phyloP scores from a whole-genome alignment of 2,888 invertebrate species.

The Dinocampus coccinellae region DNA sequence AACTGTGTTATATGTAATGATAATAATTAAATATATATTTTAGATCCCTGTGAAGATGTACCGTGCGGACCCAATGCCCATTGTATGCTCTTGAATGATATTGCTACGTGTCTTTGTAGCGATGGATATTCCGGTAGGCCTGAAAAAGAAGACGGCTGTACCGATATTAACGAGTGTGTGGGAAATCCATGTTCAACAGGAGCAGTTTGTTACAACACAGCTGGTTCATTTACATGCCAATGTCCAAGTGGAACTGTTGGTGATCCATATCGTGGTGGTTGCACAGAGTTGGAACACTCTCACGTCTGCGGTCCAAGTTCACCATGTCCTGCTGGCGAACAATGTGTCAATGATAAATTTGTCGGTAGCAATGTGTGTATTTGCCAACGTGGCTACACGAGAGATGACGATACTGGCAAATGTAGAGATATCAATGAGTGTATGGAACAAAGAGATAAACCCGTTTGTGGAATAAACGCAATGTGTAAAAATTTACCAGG shows the following conservation, averaged over 20 bases:
- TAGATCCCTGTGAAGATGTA: slow-evolving; percentile 91
- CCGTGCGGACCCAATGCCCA: slow-evolving; percentile 90
- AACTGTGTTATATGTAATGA: no score
- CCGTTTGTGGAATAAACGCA: slow-evolving; percentile 89
- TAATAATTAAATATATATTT: slow-evolving; percentile 55
- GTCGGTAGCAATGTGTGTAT: slow-evolving; percentile 87
- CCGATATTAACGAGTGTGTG: slow-evolving; percentile 90
- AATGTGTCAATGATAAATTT: slow-evolving; percentile 84
- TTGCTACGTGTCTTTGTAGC: slow-evolving; percentile 87
- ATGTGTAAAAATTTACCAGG: slow-evolving; percentile 93
- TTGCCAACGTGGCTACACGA: slow-evolving; percentile 88
- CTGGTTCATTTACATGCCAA: slow-evolving; percentile 88
- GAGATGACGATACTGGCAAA: slow-evolving; percentile 79
- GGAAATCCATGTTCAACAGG: slow-evolving; percentile 85
- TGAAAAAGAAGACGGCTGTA: slow-evolving; percentile 78
- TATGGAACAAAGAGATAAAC: slow-evolving; percentile 78
- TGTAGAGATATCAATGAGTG: slow-evolving; percentile 92
- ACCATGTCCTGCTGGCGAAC: slow-evolving; percentile 88
- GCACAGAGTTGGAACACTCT: slow-evolving; percentile 76
- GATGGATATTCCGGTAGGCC: slow-evolving; percentile 84
- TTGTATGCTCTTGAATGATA: slow-evolving; percentile 86
- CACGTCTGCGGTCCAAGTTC: slow-evolving; percentile 80
- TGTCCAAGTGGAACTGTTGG: slow-evolving; percentile 87
- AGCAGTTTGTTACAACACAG: slow-evolving; percentile 90
- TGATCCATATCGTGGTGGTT: slow-evolving; percentile 85